A percentile compares a stretch with the other conserved stretches of the same genome.
Conservation (phyloP, 2,888 invertebrate genomes). For the Allophyes oxyacanthae region DNA sequence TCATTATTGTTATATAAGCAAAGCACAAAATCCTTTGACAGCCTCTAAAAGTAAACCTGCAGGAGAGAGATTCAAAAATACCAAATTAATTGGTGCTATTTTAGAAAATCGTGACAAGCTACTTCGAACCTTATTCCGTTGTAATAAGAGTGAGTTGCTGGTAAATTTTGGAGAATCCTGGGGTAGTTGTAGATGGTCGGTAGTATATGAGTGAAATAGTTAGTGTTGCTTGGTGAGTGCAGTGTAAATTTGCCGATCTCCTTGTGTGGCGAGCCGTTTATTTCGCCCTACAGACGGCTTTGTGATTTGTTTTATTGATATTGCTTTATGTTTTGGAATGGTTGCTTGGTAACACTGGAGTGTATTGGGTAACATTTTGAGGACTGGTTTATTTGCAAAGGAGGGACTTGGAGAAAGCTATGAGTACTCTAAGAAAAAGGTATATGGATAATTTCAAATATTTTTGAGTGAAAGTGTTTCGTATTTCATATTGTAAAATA, state of each 20-base stretch:
- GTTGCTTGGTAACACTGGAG: constrained; percentile 40
- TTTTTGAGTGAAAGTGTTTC: too few relatives aligned
- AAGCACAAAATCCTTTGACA: constrained; percentile 77
- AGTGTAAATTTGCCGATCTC: constrained; percentile 85
- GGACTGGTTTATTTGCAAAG: constrained; percentile 7
- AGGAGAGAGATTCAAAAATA: constrained; percentile 68
- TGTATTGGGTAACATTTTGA: constrained; percentile 16
- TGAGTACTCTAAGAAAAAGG: neutral
- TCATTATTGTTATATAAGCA: constrained; percentile 68
- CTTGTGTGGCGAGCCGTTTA: constrained; percentile 81
- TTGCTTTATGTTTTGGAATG: constrained; percentile 45
- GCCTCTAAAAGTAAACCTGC: constrained; percentile 62
- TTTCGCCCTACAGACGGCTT: constrained; percentile 71
- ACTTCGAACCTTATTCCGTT: constrained; percentile 48
- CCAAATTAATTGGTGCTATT: constrained; percentile 55
- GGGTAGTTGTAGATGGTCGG: constrained; percentile 49
- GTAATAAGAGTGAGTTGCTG: constrained; percentile 42
- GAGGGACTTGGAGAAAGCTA: constrained; percentile 1
- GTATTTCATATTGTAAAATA: too few relatives aligned
- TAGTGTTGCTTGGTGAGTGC: constrained; percentile 84
- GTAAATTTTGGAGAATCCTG: constrained; percentile 35
- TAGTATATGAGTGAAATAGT: constrained; percentile 79
- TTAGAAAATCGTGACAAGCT: neutral
- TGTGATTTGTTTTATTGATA: constrained; percentile 79
- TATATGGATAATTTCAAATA: too few relatives aligned